A percentile compares a stretch with the other conserved stretches of the same genome.
phyloP scores from a whole-genome alignment of 1,140 invertebrate genomes.

The Pseudomyrmex pallidus region DNA sequence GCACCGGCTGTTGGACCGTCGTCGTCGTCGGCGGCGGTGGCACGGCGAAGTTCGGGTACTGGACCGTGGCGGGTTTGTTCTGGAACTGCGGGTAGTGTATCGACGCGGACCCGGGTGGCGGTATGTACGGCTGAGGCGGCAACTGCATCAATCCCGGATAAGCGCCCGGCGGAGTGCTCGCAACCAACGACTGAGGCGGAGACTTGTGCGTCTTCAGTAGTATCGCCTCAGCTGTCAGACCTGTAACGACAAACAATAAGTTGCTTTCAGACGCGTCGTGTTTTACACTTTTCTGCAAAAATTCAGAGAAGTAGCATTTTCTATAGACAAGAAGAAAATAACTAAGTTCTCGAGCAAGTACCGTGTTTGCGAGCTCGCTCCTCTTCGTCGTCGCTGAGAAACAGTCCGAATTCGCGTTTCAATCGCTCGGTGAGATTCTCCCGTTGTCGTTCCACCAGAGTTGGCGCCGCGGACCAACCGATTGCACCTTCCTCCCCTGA shows the following conservation, averaged over 20 bases:
- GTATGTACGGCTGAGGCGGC: slow-evolving; percentile 83
- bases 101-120: slow-evolving; percentile 81
- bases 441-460: slow-evolving; percentile 89
- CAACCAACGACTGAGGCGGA: slow-evolving; percentile 51
- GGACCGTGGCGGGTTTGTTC: slow-evolving; percentile 66
- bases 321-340: neutral
- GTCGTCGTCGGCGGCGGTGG: slow-evolving; percentile 55
- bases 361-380: slow-evolving; percentile 85
- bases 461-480: slow-evolving; percentile 88
- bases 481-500: slow-evolving; percentile 80
- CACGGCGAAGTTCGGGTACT: slow-evolving; percentile 74
- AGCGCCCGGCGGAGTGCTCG: slow-evolving; percentile 30
- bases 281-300: too few relatives aligned
- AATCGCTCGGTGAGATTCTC: slow-evolving; percentile 91
- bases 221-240: slow-evolving; percentile 80
- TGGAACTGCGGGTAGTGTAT: slow-evolving; percentile 79
- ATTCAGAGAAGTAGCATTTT: too few relatives aligned
- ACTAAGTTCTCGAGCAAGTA: slow-evolving; percentile 53
- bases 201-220: slow-evolving; percentile 80
- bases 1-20: slow-evolving; percentile 57
- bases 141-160: slow-evolving; percentile 77
- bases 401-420: slow-evolving; percentile 91
- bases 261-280: too few relatives aligned
- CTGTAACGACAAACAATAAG: slow-evolving; percentile 60
- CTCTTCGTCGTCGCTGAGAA: slow-evolving; percentile 89